Base-by-base conservation (phyloP, 2,888 invertebrate species). In the Agrochola circellaris region DNA sequence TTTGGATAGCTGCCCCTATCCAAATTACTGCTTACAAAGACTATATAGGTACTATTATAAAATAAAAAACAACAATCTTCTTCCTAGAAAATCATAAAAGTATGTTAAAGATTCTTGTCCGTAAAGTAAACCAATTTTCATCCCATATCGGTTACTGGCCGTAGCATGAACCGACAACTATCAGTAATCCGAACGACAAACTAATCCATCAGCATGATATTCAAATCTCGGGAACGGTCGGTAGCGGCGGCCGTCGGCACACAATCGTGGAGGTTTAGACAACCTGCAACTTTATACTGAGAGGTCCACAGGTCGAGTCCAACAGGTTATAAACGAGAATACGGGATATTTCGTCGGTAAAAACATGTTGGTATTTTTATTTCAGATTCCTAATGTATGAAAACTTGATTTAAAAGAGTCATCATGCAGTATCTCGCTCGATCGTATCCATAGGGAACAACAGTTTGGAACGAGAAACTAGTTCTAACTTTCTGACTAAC, bases 201-300 rank as follows among this genome's bases (percentile, higher is more conserved):
- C 86, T 87, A 87, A 87, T 87, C 82, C 87, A 87, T 87, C 87
- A 87, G 79, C 81, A 70, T 77, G 79, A 83, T 87, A 87, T 87
- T 86, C 84, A 84, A 86, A 82, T 82, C 79, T 81, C 60, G 62
- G 72, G 45, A 67, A 60, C 71, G 82, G 30, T 54, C 65, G 71
- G 74, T 45, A 68, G 56, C 66, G 65, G 64, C 64, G 64, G 66
- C 66, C n/a, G 76, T 77, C 66, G 75, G 75, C 73, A 80, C 77
- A 87, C 81, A 82, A 78, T 64, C 72, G 54, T 65, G 38, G 72
- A 26, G 38, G 67, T 65, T 82, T 75, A 75, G 68, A 85, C 73
- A 61, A 80, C 75, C 75, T 76, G 81, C 77, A 87, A 82, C 86
- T 83, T 85, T 81, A 82, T 80, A 78, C 73, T 48, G 70, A 58